These are phyloP conservation scores for Danaus chrysippus DNA, from an alignment of 2,888 invertebrate species.

Conservation along the genomic window DNA sequence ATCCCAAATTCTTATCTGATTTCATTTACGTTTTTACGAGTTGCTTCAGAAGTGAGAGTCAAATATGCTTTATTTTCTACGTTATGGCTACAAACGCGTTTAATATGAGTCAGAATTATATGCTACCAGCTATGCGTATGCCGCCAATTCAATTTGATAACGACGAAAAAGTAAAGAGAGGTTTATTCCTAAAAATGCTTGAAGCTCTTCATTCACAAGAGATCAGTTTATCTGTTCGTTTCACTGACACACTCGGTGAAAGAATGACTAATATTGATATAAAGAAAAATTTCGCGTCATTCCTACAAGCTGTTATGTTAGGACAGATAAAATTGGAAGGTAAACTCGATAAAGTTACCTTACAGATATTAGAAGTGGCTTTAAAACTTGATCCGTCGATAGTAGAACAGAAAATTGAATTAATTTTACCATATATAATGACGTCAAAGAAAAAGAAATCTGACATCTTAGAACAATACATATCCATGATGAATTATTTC, in stretches of 20 bases:
- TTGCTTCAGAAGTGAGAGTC: constrained; percentile 58
- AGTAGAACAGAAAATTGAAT: constrained; percentile 59
- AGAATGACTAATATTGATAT: constrained; percentile 61
- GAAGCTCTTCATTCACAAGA: constrained; percentile 55
- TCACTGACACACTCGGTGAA: constrained; percentile 63
- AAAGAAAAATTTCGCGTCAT: constrained; percentile 60
- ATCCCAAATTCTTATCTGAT: constrained; percentile 51
- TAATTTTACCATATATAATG: constrained; percentile 63
- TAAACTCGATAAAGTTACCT: constrained; percentile 56
- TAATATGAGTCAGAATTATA: constrained; percentile 59
- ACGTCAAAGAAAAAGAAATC: constrained; percentile 51
- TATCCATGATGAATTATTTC: constrained; percentile 58
- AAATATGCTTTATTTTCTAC: constrained; percentile 65
- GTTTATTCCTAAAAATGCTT: constrained; percentile 61
- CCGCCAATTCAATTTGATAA: constrained; percentile 48
- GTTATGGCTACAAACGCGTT: constrained; percentile 57
- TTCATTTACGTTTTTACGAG: constrained; percentile 63
- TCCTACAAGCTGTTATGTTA: constrained; percentile 62
- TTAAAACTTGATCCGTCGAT: constrained; percentile 64
- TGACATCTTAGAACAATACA: constrained; percentile 47
- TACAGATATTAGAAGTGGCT: constrained; percentile 59
- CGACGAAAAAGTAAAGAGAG: constrained; percentile 56
- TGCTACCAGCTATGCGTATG: constrained; percentile 56
- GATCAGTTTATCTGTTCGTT: constrained; percentile 58
- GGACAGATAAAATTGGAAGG: constrained; percentile 60